A percentile compares a stretch with the other conserved stretches of the same genome.
Evolutionary conservation across 2,797 vertebrate species (phyloP).

Genomic region (Holocentrus rufus): DNA sequence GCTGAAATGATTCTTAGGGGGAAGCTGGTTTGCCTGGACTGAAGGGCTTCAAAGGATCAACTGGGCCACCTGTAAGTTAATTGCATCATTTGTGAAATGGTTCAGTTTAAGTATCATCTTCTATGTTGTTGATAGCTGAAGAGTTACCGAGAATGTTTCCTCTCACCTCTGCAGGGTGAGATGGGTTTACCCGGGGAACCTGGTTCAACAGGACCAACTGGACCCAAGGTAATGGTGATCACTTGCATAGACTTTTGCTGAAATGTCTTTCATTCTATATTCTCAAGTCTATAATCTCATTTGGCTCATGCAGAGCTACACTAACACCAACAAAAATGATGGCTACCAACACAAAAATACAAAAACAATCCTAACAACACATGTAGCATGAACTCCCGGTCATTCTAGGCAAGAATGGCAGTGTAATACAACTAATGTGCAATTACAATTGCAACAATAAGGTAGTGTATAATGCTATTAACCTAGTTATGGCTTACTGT

Average conservation of each 20-base stretch:
- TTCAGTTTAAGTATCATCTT: neutral
- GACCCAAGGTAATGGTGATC: conserved; percentile 85
- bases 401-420: too few relatives aligned
- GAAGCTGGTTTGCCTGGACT: conserved; percentile 86
- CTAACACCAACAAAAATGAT: neutral
- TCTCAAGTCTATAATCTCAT: neutral
- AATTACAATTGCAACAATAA: neutral
- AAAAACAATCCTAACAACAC: neutral
- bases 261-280: neutral
- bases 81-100: neutral
- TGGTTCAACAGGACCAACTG: conserved; percentile 85
- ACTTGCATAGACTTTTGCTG: conserved; percentile 21
- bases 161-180: conserved; percentile 83
- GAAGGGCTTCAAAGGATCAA: conserved; percentile 85
- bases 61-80: conserved; percentile 86
- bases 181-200: conserved; percentile 85
- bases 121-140: neutral
- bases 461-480: neutral
- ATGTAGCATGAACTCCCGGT: too few relatives aligned
- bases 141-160: conserved; percentile 3
- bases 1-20: conserved; percentile 76
- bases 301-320: neutral
- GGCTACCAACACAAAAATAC: neutral
- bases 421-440: neutral
- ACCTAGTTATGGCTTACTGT: neutral